Evolutionary conservation across 2,888 invertebrate genomes (phyloP).

Genomic region (Trisateles emortualis): DNA sequence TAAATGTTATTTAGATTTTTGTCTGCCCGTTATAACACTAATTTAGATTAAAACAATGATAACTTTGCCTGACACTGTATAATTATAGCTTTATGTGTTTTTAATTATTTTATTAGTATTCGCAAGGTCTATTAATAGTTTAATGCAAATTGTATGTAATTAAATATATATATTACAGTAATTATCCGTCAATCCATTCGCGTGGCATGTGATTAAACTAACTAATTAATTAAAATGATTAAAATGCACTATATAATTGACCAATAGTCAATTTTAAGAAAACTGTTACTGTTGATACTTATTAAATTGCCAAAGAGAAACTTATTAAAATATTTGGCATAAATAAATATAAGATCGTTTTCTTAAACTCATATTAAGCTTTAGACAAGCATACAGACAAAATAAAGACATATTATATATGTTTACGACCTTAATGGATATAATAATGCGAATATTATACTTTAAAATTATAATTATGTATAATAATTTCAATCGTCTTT

Average conservation of each 20-base stretch:
- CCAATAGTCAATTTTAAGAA: too few species aligned
- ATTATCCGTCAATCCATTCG: too few species aligned
- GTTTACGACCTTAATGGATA: constrained; percentile 30
- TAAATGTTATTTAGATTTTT: not conserved
- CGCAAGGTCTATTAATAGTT: not conserved
- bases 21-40: not conserved
- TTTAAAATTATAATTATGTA: constrained; percentile 26
- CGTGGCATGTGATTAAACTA: too few species aligned
- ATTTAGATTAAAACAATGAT: not conserved
- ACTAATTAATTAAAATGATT: too few species aligned
- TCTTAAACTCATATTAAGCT: not conserved
- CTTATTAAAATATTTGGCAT: not conserved
- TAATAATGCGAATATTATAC: constrained; percentile 45
- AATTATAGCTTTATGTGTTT: not conserved
- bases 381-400: constrained; percentile 11
- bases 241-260: too few species aligned
- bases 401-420: constrained; percentile 40
- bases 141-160: too few species aligned
- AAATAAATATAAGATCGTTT: not conserved
- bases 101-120: not conserved
- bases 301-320: not conserved
- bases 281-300: not conserved
- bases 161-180: too few species aligned
- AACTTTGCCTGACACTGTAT: not conserved
- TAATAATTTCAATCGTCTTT: constrained; percentile 27